phyloP scores from a whole-genome alignment of 2,797 vertebrate genomes.

The Margarornis squamiger region DNA sequence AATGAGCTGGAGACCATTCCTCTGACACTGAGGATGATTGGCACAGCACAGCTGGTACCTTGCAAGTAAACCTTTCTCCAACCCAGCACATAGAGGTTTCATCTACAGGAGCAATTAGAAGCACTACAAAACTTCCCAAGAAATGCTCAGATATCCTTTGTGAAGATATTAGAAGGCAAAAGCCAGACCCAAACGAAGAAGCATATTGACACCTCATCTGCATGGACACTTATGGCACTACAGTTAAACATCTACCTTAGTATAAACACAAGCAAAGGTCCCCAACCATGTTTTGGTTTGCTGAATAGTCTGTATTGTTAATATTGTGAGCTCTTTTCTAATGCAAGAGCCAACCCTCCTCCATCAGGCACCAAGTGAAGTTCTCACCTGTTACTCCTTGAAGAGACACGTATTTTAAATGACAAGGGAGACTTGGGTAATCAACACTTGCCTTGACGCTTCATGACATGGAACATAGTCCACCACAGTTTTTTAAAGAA shows the following conservation, averaged over 20 bases:
- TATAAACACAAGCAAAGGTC: neutral
- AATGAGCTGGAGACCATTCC: neutral
- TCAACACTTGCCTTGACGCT: neutral
- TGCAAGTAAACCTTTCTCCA: neutral
- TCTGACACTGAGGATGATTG: neutral
- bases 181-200: neutral
- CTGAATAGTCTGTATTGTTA: neutral
- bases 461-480: neutral
- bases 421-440: neutral
- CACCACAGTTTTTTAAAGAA: neutral
- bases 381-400: neutral
- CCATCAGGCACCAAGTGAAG: neutral
- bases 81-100: neutral
- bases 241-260: neutral
- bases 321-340: neutral
- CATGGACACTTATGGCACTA: neutral
- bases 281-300: neutral
- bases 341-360: neutral
- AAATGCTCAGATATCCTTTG: neutral
- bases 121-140: neutral
- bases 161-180: neutral
- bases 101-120: neutral
- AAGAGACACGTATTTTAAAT: neutral
- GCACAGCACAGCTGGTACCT: neutral
- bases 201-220: neutral